These are phyloP conservation scores for Andrena bucephala DNA, from an alignment of 2,888 invertebrate species.

Conservation along the genomic window DNA sequence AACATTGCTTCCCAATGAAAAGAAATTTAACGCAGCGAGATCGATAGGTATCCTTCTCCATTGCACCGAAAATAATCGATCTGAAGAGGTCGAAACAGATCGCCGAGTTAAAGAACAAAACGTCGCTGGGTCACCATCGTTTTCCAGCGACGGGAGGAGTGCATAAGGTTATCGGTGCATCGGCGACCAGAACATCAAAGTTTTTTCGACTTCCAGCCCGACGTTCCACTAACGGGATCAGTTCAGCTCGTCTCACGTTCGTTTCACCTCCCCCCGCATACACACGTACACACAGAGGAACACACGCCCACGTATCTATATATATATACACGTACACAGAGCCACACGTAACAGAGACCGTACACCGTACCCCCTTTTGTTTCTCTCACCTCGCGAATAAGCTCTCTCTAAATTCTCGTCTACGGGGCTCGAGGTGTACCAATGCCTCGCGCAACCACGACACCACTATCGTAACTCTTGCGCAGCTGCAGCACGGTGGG, in stretches of 20 bases:
- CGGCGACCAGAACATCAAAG: constrained; percentile 51
- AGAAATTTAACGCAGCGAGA: not conserved
- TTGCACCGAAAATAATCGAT: not conserved
- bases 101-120: constrained; percentile 6
- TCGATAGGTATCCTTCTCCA: not conserved
- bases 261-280: constrained; percentile 52
- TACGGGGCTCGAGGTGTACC: constrained; percentile 52
- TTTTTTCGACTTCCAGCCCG: constrained; percentile 47
- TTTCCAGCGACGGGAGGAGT: constrained; percentile 55
- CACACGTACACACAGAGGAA: constrained; percentile 20
- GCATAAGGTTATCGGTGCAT: constrained; percentile 59
- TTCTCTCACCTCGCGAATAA: constrained; percentile 58
- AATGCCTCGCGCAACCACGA: constrained; percentile 61
- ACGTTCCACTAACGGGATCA: constrained; percentile 57
- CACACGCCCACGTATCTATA: constrained; percentile 9
- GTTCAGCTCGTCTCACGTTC: constrained; percentile 65
- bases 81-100: not conserved
- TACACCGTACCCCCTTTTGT: constrained; percentile 54
- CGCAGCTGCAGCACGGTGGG: constrained; percentile 75
- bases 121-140: constrained; percentile 56
- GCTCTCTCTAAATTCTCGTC: constrained; percentile 72
- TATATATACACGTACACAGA: constrained; percentile 7
- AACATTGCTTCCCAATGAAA: not conserved
- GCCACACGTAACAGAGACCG: constrained; percentile 29
- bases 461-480: constrained; percentile 71